Evolutionary conservation across 2,888 invertebrate species (phyloP).

Genomic region (Adelognathus sp.): DNA sequence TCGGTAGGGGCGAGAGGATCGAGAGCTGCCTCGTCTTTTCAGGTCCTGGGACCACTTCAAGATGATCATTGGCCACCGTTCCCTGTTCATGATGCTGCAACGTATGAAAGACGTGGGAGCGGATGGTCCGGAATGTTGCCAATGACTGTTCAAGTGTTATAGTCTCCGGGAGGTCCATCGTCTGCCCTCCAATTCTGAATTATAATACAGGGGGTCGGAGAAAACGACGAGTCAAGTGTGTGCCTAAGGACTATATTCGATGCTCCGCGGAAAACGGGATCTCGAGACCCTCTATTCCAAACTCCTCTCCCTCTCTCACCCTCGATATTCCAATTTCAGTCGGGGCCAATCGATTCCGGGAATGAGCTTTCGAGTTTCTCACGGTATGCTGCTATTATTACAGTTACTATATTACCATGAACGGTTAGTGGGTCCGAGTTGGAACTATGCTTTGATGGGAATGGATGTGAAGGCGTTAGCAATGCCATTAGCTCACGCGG

Average conservation of each 20-base stretch:
- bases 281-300: constrained; percentile 36
- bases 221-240: background rate
- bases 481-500: constrained; percentile 68
- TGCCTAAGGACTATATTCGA: background rate
- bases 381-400: background rate
- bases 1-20: constrained; percentile 27
- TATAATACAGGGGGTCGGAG: background rate
- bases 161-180: background rate
- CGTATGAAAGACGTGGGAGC: too few relatives aligned
- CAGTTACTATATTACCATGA: constrained; percentile 27
- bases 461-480: constrained; percentile 67
- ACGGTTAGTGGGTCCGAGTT: background rate
- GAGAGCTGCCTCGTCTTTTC: constrained; percentile 31
- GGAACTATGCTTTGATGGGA: constrained; percentile 47
- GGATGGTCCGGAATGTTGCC: background rate
- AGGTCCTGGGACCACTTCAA: background rate
- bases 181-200: background rate
- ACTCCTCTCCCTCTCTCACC: too few relatives aligned
- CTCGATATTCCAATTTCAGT: constrained; percentile 25
- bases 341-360: constrained; percentile 19
- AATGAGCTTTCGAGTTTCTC: constrained; percentile 16
- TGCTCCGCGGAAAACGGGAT: constrained; percentile 15
- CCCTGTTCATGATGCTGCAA: background rate
- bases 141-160: background rate
- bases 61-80: constrained; percentile 18